Evolutionary conservation across 2,113 vertebrate species (phyloP), one percentile per base, ranked within the genome.

Genomic region (Perca flavescens): DNA sequence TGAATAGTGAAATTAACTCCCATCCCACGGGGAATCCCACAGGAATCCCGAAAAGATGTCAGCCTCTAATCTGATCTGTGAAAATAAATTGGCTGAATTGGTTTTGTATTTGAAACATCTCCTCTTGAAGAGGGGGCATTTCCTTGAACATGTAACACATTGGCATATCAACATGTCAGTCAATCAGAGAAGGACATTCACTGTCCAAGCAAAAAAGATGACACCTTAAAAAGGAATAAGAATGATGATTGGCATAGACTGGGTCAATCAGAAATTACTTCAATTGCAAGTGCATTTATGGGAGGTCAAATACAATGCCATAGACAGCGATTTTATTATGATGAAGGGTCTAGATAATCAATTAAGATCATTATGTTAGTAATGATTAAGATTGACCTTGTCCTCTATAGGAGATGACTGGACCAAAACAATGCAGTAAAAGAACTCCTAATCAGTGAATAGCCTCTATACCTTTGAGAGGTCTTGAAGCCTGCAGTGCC

Each of bases 381-480:
- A 58, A 81, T 58, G 68, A 84, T 84, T 60, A 78, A 57, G 25
- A 19, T 25, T 76, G 80, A 84, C 66, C 77, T 84, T 69, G 70
- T 76, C 70, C 40, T 69, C 68, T 60, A 8, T 43, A 49, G 16
- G 67, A 76, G 58, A 61, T 43, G 52, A 68, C 25, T 49, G 49
- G 34, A 69, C 49, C 49, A 76, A 50, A 78, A 64, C 60, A 68
- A 77, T 65, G 31, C 58, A 49, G n/a, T 66, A 46, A 52, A 63
- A 61, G 14, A 73, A 61, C 57, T 80, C 10, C 3, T 14, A 40
- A 56, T 64, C 43, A 61, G n/a, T 34, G 40, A 46, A 14, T 53
- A 79, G 75, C 57, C 21, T 57, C 14, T 15, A 8, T 52, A 54
- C 49, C 25, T 40, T 57, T 40, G 5, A 46, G 22, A 25, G 19